Percentiles rank a stretch among this genome's conserved stretches.
These are phyloP conservation scores for Pipa parva DNA, from an alignment of 2,113 vertebrate genomes.

Conservation along the genomic window DNA sequence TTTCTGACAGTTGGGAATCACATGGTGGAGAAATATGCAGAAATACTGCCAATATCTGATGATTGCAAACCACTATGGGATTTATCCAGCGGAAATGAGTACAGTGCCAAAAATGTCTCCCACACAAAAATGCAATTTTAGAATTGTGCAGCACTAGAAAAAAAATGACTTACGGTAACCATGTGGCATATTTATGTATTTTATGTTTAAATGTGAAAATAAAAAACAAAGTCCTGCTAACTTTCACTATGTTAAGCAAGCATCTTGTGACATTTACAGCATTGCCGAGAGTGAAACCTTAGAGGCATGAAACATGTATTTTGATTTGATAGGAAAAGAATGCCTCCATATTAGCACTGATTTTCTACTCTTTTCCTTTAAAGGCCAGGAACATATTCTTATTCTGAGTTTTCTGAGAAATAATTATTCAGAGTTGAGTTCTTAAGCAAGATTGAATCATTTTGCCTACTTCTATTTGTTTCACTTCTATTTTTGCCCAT, in stretches of 20 bases:
- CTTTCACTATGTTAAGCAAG: neutral
- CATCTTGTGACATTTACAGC: neutral
- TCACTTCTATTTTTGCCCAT: too few species aligned
- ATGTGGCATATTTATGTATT: constrained; percentile 19
- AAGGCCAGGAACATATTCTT: too few species aligned
- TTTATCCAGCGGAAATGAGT: constrained; percentile 26
- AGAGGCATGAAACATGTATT: neutral
- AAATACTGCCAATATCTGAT: constrained; percentile 35
- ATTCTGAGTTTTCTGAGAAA: too few species aligned
- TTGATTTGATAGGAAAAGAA: too few species aligned
- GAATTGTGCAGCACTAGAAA: constrained; percentile 25
- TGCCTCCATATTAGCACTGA: too few species aligned
- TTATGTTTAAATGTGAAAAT: neutral
- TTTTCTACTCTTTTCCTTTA: too few species aligned
- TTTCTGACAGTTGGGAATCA: constrained; percentile 35
- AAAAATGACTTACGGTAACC: constrained; percentile 27
- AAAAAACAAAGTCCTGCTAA: neutral
- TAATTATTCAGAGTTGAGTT: too few species aligned
- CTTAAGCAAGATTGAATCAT: too few species aligned
- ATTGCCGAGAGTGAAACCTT: neutral
- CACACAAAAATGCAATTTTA: constrained; percentile 37
- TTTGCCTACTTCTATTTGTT: too few species aligned
- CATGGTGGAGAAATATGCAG: constrained; percentile 36
- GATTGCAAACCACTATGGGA: constrained; percentile 35
- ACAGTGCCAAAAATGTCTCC: constrained; percentile 33